Evolutionary conservation across 35 echinoderm and acorn worm species (phyloP), one percentile per base, ranked within the genome.

Genomic region (Hemicentrotus pulcherrimus): DNA sequence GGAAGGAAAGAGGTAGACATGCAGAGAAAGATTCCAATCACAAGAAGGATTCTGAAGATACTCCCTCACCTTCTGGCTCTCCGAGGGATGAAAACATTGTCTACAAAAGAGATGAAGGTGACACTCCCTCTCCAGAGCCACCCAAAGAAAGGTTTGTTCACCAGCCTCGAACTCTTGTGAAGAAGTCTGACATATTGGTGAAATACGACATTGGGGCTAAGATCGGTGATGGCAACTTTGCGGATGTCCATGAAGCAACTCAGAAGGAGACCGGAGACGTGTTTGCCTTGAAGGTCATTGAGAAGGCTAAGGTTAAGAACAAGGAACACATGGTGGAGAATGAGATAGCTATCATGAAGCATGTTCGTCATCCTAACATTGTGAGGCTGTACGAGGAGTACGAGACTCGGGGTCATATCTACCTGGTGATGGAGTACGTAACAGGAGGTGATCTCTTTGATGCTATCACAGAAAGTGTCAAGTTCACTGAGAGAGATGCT

Each of bases 301-400:
- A 98, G 47, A 99, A 99, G 86, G 95, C 96, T 4, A 99, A 99
- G 78, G 59, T 99, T 6, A 98, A 89, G 61, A 95, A 96, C 58
- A 99, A 99, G 86, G 98, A 99, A 91, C 97, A 96, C 46, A 99
- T 99, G 98, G 96, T 99, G 11, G 98, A 98, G 52, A 99, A 99
- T 61, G 98, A 99, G 94, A 99, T 99, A 85, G 98, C 95, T 12
- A 99, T 99, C 32, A 94, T 99, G 96, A 98, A 97, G 88, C 94
- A 97, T 45, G 95, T 99, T 24, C 95, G 97, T 46, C 98, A 99
- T 94, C 95, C 97, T 30, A 99, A 99, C 92, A 99, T 99, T 94
- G 96, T 98, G 22, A 94, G 96, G 47, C 95, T 99, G 31, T 97
- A 96, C 94, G 98, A 99, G 96, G 98, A 99, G 88, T 96, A 95